These are phyloP conservation scores for Stenotaenia linearis DNA, from an alignment of 2,888 invertebrate species.

Conservation along the genomic window DNA sequence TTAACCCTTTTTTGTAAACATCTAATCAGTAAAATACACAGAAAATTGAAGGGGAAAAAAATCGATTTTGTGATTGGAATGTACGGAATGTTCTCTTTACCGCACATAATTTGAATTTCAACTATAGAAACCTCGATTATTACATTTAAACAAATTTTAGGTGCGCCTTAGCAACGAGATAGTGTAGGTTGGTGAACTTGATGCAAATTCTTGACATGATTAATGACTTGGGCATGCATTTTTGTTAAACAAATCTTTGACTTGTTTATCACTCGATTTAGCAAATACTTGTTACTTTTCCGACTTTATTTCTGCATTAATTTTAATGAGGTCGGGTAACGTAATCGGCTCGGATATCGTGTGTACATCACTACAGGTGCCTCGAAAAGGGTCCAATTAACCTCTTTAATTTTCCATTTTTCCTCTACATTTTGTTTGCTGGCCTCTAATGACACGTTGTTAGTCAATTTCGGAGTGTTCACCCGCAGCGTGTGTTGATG, in stretches of 20 bases:
- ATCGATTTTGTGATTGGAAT: background rate
- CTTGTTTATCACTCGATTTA: background rate
- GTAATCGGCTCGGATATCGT: background rate
- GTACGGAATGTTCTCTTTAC: no score
- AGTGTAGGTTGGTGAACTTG: background rate
- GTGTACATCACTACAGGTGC: background rate
- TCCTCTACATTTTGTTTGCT: background rate
- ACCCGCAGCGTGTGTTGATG: background rate
- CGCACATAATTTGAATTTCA: no score
- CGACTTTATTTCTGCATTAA: background rate
- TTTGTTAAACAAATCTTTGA: background rate
- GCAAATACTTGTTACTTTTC: background rate
- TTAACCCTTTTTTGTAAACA: background rate
- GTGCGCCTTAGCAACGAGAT: background rate
- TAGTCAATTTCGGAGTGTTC: background rate
- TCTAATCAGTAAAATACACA: background rate
- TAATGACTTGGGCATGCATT: background rate
- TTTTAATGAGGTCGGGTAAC: background rate
- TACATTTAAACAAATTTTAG: background rate
- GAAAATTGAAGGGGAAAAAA: no score
- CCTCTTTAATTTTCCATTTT: background rate
- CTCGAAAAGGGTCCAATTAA: background rate
- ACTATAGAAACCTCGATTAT: no score
- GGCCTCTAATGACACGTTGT: background rate
- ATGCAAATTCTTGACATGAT: slow-evolving; percentile 11